These are phyloP conservation scores for Dynastes tityus DNA, from an alignment of 2,888 invertebrate species.

Conservation along the genomic window DNA sequence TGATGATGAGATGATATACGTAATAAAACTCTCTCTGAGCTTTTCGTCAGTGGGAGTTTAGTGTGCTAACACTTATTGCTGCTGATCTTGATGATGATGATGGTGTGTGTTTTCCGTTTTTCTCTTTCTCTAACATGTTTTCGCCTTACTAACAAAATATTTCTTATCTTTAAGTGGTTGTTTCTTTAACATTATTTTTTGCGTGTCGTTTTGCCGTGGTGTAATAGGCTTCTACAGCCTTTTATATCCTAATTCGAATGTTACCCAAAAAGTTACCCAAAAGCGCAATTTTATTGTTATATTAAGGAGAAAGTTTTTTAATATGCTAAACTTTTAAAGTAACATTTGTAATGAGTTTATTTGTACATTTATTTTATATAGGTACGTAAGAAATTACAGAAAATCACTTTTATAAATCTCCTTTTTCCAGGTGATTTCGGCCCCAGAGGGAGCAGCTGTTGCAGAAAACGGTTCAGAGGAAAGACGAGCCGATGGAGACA, in stretches of 20 bases:
- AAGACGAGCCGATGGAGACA: slow-evolving; percentile 57
- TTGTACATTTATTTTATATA: neutral
- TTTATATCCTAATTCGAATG: neutral
- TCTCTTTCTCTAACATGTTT: slow-evolving; percentile 51
- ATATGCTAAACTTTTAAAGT: slow-evolving; percentile 5
- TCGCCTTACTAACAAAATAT: slow-evolving; percentile 48
- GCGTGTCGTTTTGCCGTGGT: slow-evolving; percentile 23
- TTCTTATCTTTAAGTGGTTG: slow-evolving; percentile 51
- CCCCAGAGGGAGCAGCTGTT: slow-evolving; percentile 53
- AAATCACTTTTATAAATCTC: slow-evolving; percentile 9
- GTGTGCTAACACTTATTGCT: slow-evolving; percentile 49
- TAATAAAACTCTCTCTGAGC: slow-evolving; percentile 49
- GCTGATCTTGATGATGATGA: slow-evolving; percentile 41
- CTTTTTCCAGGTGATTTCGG: slow-evolving; percentile 55
- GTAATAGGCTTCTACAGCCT: slow-evolving; percentile 23
- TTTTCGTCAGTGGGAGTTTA: slow-evolving; percentile 50
- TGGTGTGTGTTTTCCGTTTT: slow-evolving; percentile 46
- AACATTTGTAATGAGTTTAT: slow-evolving; percentile 14
- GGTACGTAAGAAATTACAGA: neutral
- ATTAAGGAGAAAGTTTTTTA: neutral
- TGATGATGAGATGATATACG: slow-evolving; percentile 30
- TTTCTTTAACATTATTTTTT: slow-evolving; percentile 53
- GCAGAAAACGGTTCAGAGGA: slow-evolving; percentile 58
- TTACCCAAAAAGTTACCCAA: slow-evolving; percentile 4
- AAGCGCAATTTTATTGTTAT: neutral